Evolutionary conservation across 2,113 vertebrate genomes (phyloP).

Genomic region (Tretioscincus oriximinensis): DNA sequence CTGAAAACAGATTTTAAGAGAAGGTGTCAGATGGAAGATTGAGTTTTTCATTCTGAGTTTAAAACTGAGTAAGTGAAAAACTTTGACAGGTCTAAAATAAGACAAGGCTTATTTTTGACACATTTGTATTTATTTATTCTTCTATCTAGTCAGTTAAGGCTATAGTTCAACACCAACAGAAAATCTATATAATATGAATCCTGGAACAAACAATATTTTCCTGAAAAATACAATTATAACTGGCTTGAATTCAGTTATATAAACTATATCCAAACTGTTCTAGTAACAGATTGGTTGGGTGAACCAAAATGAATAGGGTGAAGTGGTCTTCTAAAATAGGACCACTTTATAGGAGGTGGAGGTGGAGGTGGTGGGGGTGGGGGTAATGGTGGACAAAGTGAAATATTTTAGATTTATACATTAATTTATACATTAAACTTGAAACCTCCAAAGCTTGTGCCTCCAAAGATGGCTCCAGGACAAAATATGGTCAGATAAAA

Average conservation of each 20-base stretch:
- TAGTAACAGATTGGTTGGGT: too few relatives aligned
- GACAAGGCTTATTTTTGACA: neutral
- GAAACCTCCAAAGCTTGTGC: too few relatives aligned
- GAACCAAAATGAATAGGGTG: too few relatives aligned
- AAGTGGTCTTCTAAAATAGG: too few relatives aligned
- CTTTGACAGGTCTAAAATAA: neutral
- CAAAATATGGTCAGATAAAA: too few relatives aligned
- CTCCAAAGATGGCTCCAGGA: too few relatives aligned
- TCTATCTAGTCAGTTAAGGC: conserved; percentile 2
- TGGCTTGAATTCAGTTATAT: conserved; percentile 24
- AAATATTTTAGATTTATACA: too few relatives aligned
- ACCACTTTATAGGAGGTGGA: too few relatives aligned
- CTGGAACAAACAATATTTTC: neutral
- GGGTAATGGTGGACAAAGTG: too few relatives aligned
- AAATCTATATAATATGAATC: neutral
- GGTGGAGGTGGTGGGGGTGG: too few relatives aligned
- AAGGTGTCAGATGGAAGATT: neutral
- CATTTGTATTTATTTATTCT: conserved; percentile 3
- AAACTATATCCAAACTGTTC: conserved; percentile 2
- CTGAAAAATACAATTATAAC: neutral
- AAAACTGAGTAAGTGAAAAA: neutral
- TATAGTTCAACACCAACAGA: neutral
- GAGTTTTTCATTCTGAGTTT: neutral
- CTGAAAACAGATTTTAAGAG: neutral
- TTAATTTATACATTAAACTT: too few relatives aligned